Conservation (phyloP, 2,888 invertebrate genomes). For the Megastigmus dorsalis region DNA sequence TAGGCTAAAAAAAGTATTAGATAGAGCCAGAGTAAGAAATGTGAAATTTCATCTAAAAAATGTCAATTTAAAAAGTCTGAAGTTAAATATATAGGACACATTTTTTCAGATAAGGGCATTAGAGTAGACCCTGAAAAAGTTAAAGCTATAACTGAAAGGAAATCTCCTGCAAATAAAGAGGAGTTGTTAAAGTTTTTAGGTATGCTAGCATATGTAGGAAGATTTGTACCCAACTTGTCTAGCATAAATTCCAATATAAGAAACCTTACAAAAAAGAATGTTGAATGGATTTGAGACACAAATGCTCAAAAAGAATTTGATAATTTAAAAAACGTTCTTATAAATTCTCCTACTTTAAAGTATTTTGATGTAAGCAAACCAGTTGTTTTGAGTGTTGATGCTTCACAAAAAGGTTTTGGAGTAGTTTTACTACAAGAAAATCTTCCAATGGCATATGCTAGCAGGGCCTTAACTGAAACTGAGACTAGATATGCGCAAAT, state of each 20-base stretch:
- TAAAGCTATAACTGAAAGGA: conserved; percentile 53
- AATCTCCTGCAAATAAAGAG: conserved; percentile 28
- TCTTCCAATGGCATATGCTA: conserved; percentile 67
- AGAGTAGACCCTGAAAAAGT: no score
- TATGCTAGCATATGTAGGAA: conserved; percentile 54
- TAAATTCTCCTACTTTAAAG: conserved; percentile 32
- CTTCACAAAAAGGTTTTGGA: conserved; percentile 62
- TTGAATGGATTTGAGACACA: conserved; percentile 44
- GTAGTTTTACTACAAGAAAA: conserved; percentile 58
- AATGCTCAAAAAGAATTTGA: conserved; percentile 41
- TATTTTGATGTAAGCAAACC: no score
- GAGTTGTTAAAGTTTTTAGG: conserved; percentile 48
- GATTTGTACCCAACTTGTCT: conserved; percentile 26
- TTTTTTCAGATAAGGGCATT: no score
- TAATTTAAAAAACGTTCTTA: conserved; percentile 37
- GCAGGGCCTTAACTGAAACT: conserved; percentile 60
- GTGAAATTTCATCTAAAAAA: no score
- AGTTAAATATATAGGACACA: no score
- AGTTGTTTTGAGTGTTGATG: no score
- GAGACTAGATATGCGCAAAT: conserved; percentile 64
- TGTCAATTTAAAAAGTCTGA: no score
- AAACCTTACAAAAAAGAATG: conserved; percentile 45
- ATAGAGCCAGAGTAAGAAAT: no score
- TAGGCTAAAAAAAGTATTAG: no score
- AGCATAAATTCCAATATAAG: no score